phyloP scores from a whole-genome alignment of 2,888 invertebrate species.

The Noctua comes region DNA sequence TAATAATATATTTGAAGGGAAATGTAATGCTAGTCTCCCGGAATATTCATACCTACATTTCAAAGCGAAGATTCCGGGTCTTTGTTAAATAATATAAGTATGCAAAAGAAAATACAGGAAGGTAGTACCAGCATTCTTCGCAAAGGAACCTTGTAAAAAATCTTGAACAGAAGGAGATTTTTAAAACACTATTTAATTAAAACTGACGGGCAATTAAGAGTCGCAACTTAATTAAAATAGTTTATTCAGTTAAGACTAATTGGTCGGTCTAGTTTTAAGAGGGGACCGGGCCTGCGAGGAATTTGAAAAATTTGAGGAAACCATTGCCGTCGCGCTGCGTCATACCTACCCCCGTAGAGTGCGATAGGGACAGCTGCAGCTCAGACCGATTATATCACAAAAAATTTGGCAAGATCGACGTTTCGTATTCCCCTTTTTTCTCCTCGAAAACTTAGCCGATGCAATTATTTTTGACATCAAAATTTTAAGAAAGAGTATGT shows the following conservation, averaged over 20 bases:
- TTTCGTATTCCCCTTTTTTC: too few species aligned
- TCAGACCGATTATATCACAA: too few species aligned
- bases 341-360: too few species aligned
- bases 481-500: too few species aligned
- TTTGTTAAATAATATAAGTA: not conserved
- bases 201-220: not conserved
- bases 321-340: too few species aligned
- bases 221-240: conserved; percentile 1
- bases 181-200: not conserved
- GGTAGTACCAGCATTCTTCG: not conserved
- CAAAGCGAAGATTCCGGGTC: not conserved
- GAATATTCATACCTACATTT: not conserved
- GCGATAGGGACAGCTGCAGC: too few species aligned
- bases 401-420: too few species aligned
- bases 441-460: too few species aligned
- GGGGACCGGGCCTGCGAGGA: too few species aligned
- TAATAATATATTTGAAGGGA: not conserved
- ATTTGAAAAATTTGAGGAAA: too few species aligned
- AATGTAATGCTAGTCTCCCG: not conserved
- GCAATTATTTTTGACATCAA: too few species aligned
- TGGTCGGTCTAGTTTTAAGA: not conserved
- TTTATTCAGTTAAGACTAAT: not conserved
- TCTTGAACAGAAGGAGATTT: not conserved
- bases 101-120: not conserved
- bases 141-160: not conserved